Conservation (phyloP, 2,888 invertebrate genomes). For the Drosophila cognata region DNA sequence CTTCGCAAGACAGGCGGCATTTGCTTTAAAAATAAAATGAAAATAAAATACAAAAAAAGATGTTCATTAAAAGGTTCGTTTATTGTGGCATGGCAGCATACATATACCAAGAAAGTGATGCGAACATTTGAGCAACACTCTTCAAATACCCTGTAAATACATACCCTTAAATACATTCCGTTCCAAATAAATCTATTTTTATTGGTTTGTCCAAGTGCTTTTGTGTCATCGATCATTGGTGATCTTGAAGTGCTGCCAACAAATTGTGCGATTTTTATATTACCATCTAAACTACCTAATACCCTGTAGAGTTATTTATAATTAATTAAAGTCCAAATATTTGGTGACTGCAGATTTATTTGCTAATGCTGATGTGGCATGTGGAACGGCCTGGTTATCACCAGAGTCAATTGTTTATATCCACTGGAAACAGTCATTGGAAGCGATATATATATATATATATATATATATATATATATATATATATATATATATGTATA, state of each 20-base stretch:
- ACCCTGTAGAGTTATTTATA: slow-evolving; percentile 10
- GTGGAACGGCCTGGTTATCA: background rate
- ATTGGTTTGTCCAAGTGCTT: background rate
- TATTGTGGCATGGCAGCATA: slow-evolving; percentile 7
- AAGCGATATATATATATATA: background rate
- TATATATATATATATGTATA: too few relatives aligned
- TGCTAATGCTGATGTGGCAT: background rate
- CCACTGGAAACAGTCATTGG: background rate
- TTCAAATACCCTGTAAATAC: slow-evolving; percentile 38
- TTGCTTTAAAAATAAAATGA: slow-evolving; percentile 46
- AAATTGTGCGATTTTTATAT: background rate
- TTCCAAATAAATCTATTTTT: background rate
- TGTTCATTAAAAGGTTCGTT: slow-evolving; percentile 47
- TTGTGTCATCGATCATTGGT: slow-evolving; percentile 23
- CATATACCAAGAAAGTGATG: slow-evolving; percentile 14
- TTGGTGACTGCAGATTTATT: background rate
- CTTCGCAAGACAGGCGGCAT: slow-evolving; percentile 35
- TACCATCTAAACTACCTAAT: slow-evolving; percentile 3
- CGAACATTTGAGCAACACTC: slow-evolving; percentile 19
- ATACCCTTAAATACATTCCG: background rate
- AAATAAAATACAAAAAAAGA: slow-evolving; percentile 32
- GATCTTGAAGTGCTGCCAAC: slow-evolving; percentile 34
- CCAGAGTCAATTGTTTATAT: background rate
- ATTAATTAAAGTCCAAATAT: background rate
- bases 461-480: background rate